Conservation (phyloP, 2,888 invertebrate genomes). For the Lobophora halterata region DNA sequence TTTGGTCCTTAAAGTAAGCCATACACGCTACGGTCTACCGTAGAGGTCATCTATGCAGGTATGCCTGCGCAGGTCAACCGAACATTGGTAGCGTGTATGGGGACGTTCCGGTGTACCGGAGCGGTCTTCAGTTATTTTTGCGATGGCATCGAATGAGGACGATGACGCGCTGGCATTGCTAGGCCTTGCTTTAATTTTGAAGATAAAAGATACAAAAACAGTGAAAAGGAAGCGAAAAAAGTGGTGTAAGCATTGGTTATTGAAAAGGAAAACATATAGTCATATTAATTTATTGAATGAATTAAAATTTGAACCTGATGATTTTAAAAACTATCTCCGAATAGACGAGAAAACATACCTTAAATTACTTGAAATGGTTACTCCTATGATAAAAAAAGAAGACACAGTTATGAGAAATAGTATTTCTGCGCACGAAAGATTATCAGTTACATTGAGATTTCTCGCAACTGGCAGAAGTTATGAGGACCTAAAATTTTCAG, state of each 20-base stretch:
- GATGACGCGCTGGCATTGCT: too few relatives aligned
- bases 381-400: constrained; percentile 6
- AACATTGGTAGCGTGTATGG: too few relatives aligned
- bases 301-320: constrained; percentile 11
- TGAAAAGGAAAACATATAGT: constrained; percentile 9
- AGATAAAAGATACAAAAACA: too few relatives aligned
- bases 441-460: not conserved
- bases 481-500: not conserved
- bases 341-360: constrained; percentile 13
- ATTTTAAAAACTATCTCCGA: constrained; percentile 11
- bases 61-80: too few relatives aligned
- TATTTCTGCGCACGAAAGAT: not conserved
- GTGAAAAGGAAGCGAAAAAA: constrained; percentile 11
- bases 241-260: constrained; percentile 13
- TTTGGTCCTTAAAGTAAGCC: too few relatives aligned
- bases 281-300: constrained; percentile 14
- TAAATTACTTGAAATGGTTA: constrained; percentile 9
- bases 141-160: too few relatives aligned
- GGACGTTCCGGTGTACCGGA: too few relatives aligned
- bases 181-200: too few relatives aligned
- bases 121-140: too few relatives aligned
- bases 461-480: not conserved
- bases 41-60: too few relatives aligned
- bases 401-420: not conserved
- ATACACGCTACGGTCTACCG: too few relatives aligned